These are phyloP conservation scores for Microtus richardsoni DNA, from an alignment of 2,113 vertebrate species.

Conservation along the genomic window DNA sequence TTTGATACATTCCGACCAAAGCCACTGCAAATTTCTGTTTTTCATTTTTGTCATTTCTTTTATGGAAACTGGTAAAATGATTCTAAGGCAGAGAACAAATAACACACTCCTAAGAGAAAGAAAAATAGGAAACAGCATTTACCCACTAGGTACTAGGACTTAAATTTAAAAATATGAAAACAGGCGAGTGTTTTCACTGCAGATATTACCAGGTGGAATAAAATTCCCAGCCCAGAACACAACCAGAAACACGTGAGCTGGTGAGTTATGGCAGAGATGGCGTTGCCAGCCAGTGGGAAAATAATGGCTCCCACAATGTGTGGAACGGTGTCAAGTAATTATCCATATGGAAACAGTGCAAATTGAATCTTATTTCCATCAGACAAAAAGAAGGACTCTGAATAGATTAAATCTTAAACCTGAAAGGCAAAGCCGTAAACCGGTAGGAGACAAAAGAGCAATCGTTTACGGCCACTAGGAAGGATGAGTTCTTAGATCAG, in stretches of 20 bases:
- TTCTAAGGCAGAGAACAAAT: conserved; percentile 16
- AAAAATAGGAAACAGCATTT: background rate
- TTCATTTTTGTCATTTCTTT: background rate
- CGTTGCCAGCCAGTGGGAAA: background rate
- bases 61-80: background rate
- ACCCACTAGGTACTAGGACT: background rate
- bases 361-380: conserved; percentile 68
- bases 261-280: background rate
- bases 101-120: background rate
- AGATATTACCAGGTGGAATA: background rate
- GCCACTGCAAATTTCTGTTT: background rate
- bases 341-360: conserved; percentile 60
- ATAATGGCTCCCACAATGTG: background rate
- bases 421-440: conserved; percentile 49
- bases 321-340: background rate
- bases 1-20: background rate
- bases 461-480: background rate
- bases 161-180: background rate
- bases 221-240: background rate
- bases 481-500: background rate
- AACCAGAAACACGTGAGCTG: background rate
- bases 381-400: conserved; percentile 29
- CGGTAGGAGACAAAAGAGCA: background rate
- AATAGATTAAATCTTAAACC: conserved; percentile 47
- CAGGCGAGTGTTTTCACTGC: background rate